Evolutionary conservation across 1,140 invertebrate species (phyloP).

Genomic region (Drosophila mojavensis): DNA sequence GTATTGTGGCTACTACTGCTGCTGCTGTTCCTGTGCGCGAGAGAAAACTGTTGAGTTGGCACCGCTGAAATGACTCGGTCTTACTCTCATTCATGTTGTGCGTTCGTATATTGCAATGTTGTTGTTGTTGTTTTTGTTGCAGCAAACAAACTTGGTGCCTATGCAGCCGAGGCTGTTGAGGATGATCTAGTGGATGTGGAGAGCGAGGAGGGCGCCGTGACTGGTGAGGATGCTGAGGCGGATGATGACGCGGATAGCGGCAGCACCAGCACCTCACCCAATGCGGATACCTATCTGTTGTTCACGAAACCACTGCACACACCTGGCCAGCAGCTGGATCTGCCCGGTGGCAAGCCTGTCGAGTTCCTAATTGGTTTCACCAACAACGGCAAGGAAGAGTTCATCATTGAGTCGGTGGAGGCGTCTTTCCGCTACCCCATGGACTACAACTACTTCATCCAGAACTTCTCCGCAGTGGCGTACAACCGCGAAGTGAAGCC

Average conservation of each 20-base stretch:
- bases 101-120: neutral
- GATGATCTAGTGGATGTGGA: conserved; percentile 91
- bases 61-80: conserved; percentile 7
- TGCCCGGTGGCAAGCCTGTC: conserved; percentile 92
- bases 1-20: neutral
- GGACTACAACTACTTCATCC: conserved; percentile 99
- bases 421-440: conserved; percentile 99
- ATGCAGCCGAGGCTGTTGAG: conserved; percentile 90
- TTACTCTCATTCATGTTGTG: conserved; percentile 46
- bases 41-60: conserved; percentile 73
- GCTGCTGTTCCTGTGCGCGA: neutral
- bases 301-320: conserved; percentile 92
- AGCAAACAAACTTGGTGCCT: conserved; percentile 87
- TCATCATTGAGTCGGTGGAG: conserved; percentile 96
- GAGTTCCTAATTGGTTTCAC: conserved; percentile 98
- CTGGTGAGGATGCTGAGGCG: conserved; percentile 87
- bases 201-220: conserved; percentile 87
- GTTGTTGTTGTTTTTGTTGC: conserved; percentile 30
- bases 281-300: conserved; percentile 95
- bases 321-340: conserved; percentile 75
- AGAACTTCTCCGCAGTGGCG: conserved; percentile 97
- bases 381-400: conserved; percentile 96
- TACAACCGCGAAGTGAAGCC: conserved; percentile 96
- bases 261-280: conserved; percentile 91
- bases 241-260: conserved; percentile 87